Conservation (phyloP, 2,113 vertebrate genomes). For the Phylloscopus trochiloides region DNA sequence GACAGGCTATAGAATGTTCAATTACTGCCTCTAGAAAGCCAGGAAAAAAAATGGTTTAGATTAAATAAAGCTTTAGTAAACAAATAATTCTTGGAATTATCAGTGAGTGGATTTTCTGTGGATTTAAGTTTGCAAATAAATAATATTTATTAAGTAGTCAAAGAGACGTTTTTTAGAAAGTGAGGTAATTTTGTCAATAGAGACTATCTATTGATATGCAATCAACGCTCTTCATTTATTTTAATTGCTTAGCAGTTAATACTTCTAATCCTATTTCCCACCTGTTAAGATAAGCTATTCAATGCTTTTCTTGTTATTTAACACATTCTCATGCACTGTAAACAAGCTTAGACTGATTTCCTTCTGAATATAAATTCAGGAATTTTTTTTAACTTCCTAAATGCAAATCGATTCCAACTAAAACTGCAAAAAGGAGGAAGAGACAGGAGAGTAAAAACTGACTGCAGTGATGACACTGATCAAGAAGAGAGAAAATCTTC, state of each 20-base stretch:
- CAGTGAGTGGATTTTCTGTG: neutral
- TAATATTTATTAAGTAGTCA: neutral
- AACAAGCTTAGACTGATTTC: neutral
- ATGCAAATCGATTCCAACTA: neutral
- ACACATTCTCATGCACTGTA: neutral
- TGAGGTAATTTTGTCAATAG: neutral
- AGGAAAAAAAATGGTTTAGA: neutral
- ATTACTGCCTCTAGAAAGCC: neutral
- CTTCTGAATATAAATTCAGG: neutral
- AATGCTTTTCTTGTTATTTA: neutral
- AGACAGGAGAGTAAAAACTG: neutral
- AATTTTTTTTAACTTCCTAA: neutral
- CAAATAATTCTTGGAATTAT: neutral
- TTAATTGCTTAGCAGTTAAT: neutral
- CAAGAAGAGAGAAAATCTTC: neutral
- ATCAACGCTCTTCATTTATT: neutral
- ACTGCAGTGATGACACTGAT: neutral
- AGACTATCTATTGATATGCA: neutral
- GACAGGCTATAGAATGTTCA: neutral
- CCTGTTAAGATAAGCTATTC: neutral
- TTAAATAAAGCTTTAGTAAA: neutral
- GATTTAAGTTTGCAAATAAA: neutral
- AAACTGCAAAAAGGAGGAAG: neutral
- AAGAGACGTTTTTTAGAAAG: neutral
- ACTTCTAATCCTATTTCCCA: neutral